A percentile compares a stretch with the other conserved stretches of the same genome.
Conservation (phyloP, 1,140 invertebrate species). For the Caligus rogercresseyi region DNA sequence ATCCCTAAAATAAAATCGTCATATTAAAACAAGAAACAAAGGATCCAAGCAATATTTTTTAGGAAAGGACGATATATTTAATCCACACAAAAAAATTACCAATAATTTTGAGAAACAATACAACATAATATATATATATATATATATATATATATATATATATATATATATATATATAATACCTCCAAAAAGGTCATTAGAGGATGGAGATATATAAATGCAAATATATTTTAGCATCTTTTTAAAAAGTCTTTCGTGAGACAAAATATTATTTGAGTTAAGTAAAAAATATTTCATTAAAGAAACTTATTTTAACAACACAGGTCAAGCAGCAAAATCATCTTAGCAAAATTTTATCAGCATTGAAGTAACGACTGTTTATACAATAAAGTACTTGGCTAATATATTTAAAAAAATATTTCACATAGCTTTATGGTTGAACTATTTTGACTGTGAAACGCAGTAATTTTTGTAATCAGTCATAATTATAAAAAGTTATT, state of each 20-base stretch:
- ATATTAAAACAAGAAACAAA: neutral
- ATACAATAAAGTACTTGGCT: too few relatives aligned
- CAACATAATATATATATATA: neutral
- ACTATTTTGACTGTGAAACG: neutral
- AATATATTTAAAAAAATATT: too few relatives aligned
- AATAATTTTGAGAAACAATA: neutral
- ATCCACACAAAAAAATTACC: neutral
- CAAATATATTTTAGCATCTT: too few relatives aligned
- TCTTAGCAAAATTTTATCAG: too few relatives aligned
- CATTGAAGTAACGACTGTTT: too few relatives aligned
- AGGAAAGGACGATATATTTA: neutral
- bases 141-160: neutral
- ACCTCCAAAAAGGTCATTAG: neutral
- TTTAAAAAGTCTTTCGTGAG: too few relatives aligned
- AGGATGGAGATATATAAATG: too few relatives aligned
- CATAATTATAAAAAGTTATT: neutral
- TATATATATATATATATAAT: neutral
- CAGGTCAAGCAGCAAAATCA: too few relatives aligned
- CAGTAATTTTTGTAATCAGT: neutral
- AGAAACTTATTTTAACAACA: too few relatives aligned
- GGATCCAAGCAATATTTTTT: neutral
- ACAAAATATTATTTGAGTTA: neutral
- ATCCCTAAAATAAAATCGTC: neutral
- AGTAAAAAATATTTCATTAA: too few relatives aligned
- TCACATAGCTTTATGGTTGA: too few relatives aligned